Evolutionary conservation across 2,888 invertebrate species (phyloP).

Genomic region (Silvanus unidentatus): DNA sequence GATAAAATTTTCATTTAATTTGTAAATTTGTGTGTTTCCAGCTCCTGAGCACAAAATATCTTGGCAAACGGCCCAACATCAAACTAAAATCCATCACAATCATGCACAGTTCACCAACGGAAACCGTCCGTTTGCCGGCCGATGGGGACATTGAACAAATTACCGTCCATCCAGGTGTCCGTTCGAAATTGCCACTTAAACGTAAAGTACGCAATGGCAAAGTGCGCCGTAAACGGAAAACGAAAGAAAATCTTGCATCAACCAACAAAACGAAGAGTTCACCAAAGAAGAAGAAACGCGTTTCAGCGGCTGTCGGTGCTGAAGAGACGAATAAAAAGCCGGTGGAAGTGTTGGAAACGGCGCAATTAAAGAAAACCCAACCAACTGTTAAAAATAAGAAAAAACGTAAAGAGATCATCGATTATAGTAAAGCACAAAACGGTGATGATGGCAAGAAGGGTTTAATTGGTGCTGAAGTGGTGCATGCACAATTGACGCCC

Average conservation of each 20-base stretch:
- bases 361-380: conserved; percentile 44
- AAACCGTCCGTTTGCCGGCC: conserved; percentile 74
- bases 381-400: conserved; percentile 56
- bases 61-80: conserved; percentile 73
- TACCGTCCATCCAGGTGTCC: conserved; percentile 80
- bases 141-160: conserved; percentile 62
- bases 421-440: conserved; percentile 66
- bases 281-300: conserved; percentile 46
- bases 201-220: conserved; percentile 67
- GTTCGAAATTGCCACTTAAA: conserved; percentile 81
- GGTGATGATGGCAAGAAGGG: conserved; percentile 53
- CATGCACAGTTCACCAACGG: conserved; percentile 84
- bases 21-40: conserved; percentile 47
- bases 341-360: conserved; percentile 39
- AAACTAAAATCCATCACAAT: conserved; percentile 84
- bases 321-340: conserved; percentile 53
- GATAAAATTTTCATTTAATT: no score
- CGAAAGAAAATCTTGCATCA: conserved; percentile 11
- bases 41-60: conserved; percentile 73
- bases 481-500: conserved; percentile 41
- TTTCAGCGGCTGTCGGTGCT: conserved; percentile 47
- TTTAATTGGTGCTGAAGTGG: conserved; percentile 45
- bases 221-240: conserved; percentile 49
- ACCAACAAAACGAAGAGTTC: conserved; percentile 34
- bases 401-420: conserved; percentile 69